Base-by-base conservation (phyloP, 1,140 invertebrate genomes). In the Drosophila bifasciata region DNA sequence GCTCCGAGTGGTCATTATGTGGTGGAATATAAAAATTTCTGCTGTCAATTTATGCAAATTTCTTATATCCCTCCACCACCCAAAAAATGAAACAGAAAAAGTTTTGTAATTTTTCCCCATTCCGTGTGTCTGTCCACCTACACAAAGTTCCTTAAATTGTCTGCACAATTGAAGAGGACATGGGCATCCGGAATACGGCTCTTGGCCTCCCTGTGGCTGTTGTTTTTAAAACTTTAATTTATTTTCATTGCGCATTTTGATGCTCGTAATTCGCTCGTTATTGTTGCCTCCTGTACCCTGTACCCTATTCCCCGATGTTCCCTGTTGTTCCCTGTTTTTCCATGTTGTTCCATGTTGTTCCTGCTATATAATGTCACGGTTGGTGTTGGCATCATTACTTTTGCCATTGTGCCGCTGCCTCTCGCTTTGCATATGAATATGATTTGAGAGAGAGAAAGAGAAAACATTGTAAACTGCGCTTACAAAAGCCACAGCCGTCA, bases 211-310 rank as follows among this genome's bases (percentile, higher is more conserved):
- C 56, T 46, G 23, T 19, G 48, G 43, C 59, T 64, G 45, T 69
- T 85, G 73, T 80, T 89, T 80, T 69, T 28, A 56, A 80, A 79
- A 85, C 79, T 89, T 89, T 90, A 90, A 90, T 89, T 90, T 90
- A 89, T 89, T 89, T 89, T 90, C 86, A 90, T 90, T 86, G 86
- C 86, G 86, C 86, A 89, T 89, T 89, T 89, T 86, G 80, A 90
- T 81, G 86, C 86, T 81, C 77, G 80, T 89, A 89, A 89, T 89
- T 76, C 86, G 69, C 77, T 81, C 80, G 86, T 89, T 89, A 89
- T 89, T 89, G 85, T 89, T 89, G 73, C 80, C 76, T 76, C 77
- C 73, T 86, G 50, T 48, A 52, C 39, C 39, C 39, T 68, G 11
- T 59, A 53, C 28, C 23, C 21, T n/a, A n/a, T 36, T 11, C 53